Percentiles rank a stretch among this genome's conserved stretches.
phyloP scores from a whole-genome alignment of 2,888 invertebrate species.

The Drosophila niveifrons region DNA sequence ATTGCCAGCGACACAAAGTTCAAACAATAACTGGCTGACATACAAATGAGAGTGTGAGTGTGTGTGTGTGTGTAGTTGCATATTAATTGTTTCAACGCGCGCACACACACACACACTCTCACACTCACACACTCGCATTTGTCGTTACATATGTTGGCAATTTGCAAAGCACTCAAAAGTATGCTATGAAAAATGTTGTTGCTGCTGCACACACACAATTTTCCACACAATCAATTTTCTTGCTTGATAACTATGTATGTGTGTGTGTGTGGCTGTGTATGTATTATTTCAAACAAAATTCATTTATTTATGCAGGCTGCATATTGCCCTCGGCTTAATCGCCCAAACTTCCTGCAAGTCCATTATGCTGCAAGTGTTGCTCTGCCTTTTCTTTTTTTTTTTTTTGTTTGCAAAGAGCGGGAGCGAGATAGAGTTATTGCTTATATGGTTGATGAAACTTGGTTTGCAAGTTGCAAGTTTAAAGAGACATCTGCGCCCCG shows the following conservation, averaged over 20 bases:
- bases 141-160: slow-evolving; percentile 53
- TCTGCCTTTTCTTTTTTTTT: slow-evolving; percentile 44
- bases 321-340: slow-evolving; percentile 55
- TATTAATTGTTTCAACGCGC: slow-evolving; percentile 41
- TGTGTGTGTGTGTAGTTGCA: slow-evolving; percentile 17
- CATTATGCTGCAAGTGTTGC: slow-evolving; percentile 40
- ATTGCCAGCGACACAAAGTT: slow-evolving; percentile 49
- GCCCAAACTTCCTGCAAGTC: slow-evolving; percentile 55
- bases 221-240: slow-evolving; percentile 39
- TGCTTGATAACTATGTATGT: slow-evolving; percentile 38
- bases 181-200: slow-evolving; percentile 72
- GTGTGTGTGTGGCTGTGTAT: neutral
- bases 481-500: slow-evolving; percentile 45
- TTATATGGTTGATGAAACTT: slow-evolving; percentile 17
- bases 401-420: slow-evolving; percentile 13
- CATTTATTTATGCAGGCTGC: slow-evolving; percentile 61
- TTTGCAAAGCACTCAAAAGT: slow-evolving; percentile 76
- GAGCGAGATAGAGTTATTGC: neutral
- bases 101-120: neutral
- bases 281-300: slow-evolving; percentile 49
- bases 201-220: slow-evolving; percentile 70
- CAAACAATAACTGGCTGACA: slow-evolving; percentile 49
- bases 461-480: slow-evolving; percentile 43
- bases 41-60: neutral
- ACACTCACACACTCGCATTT: slow-evolving; percentile 12